These are phyloP conservation scores for Coecobrya sp. DNA, from an alignment of 2,888 invertebrate species.

Conservation along the genomic window DNA sequence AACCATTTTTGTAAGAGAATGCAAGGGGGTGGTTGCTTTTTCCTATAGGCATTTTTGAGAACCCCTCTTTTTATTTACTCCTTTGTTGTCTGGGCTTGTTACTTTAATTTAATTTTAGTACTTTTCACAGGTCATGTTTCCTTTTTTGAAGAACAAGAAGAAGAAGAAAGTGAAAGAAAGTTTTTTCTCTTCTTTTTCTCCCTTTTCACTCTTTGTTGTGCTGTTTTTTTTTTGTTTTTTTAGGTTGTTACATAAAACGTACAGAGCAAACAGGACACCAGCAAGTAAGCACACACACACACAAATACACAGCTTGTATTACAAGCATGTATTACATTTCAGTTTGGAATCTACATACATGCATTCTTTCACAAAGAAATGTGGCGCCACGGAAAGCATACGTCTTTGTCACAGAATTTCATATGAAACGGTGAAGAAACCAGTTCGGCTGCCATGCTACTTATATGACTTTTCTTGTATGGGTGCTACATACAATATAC, in stretches of 20 bases:
- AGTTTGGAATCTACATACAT: slow-evolving; percentile 2
- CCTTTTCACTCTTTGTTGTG: neutral
- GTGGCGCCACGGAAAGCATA: slow-evolving; percentile 83
- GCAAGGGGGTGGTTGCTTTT: neutral
- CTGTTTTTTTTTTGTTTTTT: neutral
- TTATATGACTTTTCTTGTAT: neutral
- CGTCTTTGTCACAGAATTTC: slow-evolving; percentile 78
- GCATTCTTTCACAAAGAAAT: slow-evolving; percentile 55
- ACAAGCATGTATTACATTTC: neutral
- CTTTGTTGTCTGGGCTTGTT: slow-evolving; percentile 5
- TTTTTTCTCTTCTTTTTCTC: neutral
- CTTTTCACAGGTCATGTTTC: slow-evolving; percentile 78
- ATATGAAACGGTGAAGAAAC: slow-evolving; percentile 13
- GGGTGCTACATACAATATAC: neutral
- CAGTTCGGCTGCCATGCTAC: too few species aligned
- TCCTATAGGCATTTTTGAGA: neutral
- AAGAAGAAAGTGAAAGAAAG: neutral
- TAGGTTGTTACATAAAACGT: slow-evolving; percentile 24
- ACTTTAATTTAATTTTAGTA: slow-evolving; percentile 73
- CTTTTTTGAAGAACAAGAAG: slow-evolving; percentile 35
- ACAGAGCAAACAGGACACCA: neutral
- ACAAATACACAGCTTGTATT: slow-evolving; percentile 41
- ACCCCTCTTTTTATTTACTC: slow-evolving; percentile 48
- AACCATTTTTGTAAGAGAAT: neutral
- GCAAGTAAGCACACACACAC: neutral